A percentile compares a stretch with the other conserved stretches of the same genome.
Evolutionary conservation across 2,113 vertebrate species (phyloP).

Genomic region (Acrocephalus kingi): DNA sequence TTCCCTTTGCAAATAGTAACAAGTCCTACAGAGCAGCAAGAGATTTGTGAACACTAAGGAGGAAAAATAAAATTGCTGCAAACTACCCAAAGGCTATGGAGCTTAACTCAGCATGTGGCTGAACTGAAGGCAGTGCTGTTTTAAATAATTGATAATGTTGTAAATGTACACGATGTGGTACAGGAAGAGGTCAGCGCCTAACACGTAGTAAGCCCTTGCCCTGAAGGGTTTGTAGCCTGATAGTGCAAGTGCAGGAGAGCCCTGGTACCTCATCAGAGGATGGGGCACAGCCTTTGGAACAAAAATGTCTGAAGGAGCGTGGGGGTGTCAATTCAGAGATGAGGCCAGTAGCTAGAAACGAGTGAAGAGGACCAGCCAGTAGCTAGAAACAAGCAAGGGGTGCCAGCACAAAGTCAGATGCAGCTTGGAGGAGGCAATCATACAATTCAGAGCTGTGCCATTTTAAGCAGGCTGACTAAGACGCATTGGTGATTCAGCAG

Average conservation of each 20-base stretch:
- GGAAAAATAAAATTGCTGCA: neutral
- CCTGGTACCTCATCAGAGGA: neutral
- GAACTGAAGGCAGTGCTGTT: slow-evolving; percentile 22
- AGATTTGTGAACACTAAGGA: neutral
- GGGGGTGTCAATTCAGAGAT: neutral
- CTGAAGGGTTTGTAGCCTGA: neutral
- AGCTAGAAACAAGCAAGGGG: neutral
- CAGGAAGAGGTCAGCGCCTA: slow-evolving; percentile 20
- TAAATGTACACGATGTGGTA: slow-evolving; percentile 7
- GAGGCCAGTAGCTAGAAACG: neutral
- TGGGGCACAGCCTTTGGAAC: neutral
- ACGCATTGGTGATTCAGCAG: slow-evolving; percentile 7
- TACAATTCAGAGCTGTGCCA: slow-evolving; percentile 15
- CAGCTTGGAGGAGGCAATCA: neutral
- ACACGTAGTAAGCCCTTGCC: neutral
- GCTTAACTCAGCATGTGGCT: slow-evolving; percentile 42
- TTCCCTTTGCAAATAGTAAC: slow-evolving; percentile 24
- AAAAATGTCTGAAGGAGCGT: fast-evolving
- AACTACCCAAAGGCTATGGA: slow-evolving; percentile 17
- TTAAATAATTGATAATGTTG: slow-evolving; percentile 60
- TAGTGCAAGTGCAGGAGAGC: neutral
- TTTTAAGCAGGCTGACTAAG: slow-evolving; percentile 59
- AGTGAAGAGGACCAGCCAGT: neutral
- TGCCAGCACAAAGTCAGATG: slow-evolving; percentile 1
- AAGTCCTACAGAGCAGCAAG: neutral